Conservation (phyloP, 2,113 vertebrate species). For the Todiramphus chloris region DNA sequence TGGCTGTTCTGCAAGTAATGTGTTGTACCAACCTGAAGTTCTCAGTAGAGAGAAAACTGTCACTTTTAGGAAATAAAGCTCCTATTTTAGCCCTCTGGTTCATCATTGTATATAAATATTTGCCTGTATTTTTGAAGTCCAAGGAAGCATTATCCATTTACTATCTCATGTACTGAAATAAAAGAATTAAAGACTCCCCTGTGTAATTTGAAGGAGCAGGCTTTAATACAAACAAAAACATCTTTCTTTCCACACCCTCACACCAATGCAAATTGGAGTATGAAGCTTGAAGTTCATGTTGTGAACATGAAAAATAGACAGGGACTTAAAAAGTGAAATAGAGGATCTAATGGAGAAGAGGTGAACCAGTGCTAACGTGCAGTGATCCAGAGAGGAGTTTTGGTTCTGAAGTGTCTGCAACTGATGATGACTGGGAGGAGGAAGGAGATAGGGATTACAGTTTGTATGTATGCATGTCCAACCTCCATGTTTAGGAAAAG, state of each 20-base stretch:
- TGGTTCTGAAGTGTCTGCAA: neutral
- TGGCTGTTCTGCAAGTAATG: neutral
- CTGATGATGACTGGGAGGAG: neutral
- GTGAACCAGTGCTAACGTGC: neutral
- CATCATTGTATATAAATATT: neutral
- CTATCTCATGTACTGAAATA: neutral
- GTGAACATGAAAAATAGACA: neutral
- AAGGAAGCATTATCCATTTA: neutral
- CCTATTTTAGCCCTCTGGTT: neutral
- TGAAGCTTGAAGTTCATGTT: neutral
- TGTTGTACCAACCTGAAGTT: neutral
- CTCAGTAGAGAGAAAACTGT: neutral
- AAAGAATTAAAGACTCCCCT: neutral
- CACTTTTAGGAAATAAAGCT: neutral
- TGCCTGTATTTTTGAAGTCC: neutral
- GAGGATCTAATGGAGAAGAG: neutral
- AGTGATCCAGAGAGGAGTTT: neutral
- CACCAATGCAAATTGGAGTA: neutral
- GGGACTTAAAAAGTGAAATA: neutral
- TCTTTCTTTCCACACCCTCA: neutral
- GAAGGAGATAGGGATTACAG: neutral
- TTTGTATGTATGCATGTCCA: neutral
- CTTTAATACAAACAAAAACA: neutral
- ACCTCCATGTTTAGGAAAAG: neutral
- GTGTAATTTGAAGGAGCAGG: neutral